These are phyloP conservation scores for Zaprionus ornatus DNA, from an alignment of 1,140 invertebrate species.

Conservation along the genomic window DNA sequence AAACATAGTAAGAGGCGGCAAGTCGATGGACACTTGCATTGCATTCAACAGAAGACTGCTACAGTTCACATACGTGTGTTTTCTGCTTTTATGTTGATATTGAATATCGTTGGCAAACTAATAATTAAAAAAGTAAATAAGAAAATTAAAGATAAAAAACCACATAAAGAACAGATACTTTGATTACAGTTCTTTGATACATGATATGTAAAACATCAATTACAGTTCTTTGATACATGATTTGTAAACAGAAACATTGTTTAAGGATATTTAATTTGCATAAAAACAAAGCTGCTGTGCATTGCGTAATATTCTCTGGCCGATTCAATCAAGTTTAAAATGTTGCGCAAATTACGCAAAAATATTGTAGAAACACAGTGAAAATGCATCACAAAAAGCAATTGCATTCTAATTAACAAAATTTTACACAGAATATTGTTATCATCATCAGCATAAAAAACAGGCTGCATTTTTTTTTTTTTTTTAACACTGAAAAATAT, in stretches of 20 bases:
- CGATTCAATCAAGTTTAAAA: neutral
- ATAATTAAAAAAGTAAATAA: neutral
- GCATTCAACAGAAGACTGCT: too few species aligned
- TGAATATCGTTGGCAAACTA: neutral
- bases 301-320: neutral
- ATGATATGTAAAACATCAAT: neutral
- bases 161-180: neutral
- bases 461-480: neutral
- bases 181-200: neutral
- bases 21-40: too few species aligned
- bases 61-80: too few species aligned
- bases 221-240: neutral
- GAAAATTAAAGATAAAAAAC: neutral
- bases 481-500: neutral
- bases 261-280: neutral
- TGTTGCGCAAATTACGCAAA: neutral
- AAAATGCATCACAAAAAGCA: neutral
- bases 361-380: neutral
- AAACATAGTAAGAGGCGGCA: neutral
- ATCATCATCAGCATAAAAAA: neutral
- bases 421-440: neutral
- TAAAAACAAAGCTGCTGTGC: neutral
- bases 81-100: neutral
- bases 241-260: neutral
- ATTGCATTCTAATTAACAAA: slow-evolving; percentile 3